Evolutionary conservation across 2,113 vertebrate species (phyloP).

Genomic region (Notothenia rossii): DNA sequence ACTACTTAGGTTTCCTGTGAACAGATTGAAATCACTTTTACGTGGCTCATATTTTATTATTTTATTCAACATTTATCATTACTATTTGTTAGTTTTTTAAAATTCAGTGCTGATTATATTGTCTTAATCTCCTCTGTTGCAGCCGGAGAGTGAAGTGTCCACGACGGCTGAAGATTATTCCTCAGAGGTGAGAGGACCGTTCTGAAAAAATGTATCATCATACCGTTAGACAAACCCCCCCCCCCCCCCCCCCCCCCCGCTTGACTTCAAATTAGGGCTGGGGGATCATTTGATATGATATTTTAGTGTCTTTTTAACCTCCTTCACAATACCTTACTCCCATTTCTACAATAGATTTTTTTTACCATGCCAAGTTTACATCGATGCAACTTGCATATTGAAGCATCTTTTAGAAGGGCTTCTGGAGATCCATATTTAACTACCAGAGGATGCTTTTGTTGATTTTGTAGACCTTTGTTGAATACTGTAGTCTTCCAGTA

Average conservation of each 20-base stretch:
- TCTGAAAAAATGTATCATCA: slow-evolving; percentile 10
- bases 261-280: no score
- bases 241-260: no score
- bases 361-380: neutral
- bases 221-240: no score
- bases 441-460: neutral
- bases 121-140: slow-evolving; percentile 69
- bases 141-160: slow-evolving; percentile 95
- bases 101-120: neutral
- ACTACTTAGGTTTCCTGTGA: neutral
- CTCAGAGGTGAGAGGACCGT: slow-evolving; percentile 91
- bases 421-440: neutral
- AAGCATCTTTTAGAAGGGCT: neutral
- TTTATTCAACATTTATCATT: no score
- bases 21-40: neutral
- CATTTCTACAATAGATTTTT: neutral
- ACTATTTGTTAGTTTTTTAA: neutral
- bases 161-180: slow-evolving; percentile 95
- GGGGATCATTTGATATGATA: no score
- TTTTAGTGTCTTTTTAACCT: no score
- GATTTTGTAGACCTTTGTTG: neutral
- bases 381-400: neutral
- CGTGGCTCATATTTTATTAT: neutral
- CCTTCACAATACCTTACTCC: no score
- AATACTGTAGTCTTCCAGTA: neutral